Base-by-base conservation (phyloP, 2,113 vertebrate species). In the Macroglossus sobrinus region DNA sequence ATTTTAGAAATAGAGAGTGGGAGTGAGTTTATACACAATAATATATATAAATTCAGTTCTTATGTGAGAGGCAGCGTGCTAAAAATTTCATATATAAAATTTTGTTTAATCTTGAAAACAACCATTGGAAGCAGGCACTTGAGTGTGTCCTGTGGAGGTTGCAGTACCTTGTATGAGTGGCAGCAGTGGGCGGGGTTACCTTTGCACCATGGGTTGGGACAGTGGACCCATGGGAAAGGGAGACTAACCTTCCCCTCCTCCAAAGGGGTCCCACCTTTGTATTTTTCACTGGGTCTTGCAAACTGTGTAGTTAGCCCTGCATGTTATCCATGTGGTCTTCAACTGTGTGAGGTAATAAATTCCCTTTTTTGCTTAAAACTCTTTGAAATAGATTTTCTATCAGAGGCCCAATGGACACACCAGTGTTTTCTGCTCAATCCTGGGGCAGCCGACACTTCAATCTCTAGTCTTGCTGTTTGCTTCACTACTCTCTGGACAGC, bases 1-100 rank as follows among this genome's bases (percentile, higher is more conserved):
- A 28, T 69, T 86, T 82, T 93, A 53, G n/a, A 87, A 94, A 85
- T 18, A 84, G 6, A 69, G 7, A 68, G 43, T 30, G 79, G n/a
- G 14, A 74, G 9, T 59, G 22, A 95, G 1, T 8, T 5, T 53
- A 59, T n/a, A 45, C 9, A 80, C 28, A 76, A 40, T 53, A 30
- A 38, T 24, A 5, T 7, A 59, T 4, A 40, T 45, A 38, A 63
- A 90, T 82, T 90, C 68, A 35, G 13, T 82, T 71, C 55, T 82
- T 63, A 43, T 14, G 11, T 59, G 69, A 69, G n/a, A 91, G 14
- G 19, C 50, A 92, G 12, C 30, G 14, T 66, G 80, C 35, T 84
- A 30, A 72, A 2, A 78, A 26, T 81, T 72, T 80, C 59, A 53
- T 10, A 63, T 53, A 40, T 33, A 50, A 45, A 85, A 57, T 72